phyloP scores from a whole-genome alignment of 1,140 invertebrate genomes.

The Euwallacea fornicatus region DNA sequence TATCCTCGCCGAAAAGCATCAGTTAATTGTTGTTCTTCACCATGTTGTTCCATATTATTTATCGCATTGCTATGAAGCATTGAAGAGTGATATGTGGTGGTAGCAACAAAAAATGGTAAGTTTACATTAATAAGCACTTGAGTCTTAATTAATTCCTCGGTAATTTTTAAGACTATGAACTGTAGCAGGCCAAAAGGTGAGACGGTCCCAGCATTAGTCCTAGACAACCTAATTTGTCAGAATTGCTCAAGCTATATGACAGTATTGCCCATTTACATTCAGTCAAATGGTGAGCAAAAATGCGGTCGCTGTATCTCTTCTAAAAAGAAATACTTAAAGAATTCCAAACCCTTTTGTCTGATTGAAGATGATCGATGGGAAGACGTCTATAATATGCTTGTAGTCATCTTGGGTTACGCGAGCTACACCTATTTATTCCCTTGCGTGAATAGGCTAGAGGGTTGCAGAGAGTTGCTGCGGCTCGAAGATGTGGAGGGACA shows the following conservation, averaged over 20 bases:
- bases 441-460: conserved; percentile 12
- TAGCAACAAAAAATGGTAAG: too few species aligned
- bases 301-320: neutral
- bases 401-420: neutral
- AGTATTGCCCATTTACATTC: conserved; percentile 7
- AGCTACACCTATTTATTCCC: neutral
- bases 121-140: too few species aligned
- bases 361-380: neutral
- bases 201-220: neutral
- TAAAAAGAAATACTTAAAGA: neutral
- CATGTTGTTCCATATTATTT: too few species aligned
- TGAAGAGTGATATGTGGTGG: too few species aligned
- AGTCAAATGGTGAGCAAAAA: conserved; percentile 2
- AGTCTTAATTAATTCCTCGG: too few species aligned
- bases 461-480: conserved; percentile 2
- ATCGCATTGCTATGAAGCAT: too few species aligned
- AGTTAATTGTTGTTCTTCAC: too few species aligned
- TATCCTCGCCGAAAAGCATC: too few species aligned
- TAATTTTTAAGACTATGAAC: too few species aligned
- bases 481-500: conserved; percentile 3
- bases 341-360: neutral
- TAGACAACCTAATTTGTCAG: conserved; percentile 8
- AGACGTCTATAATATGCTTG: conserved; percentile 9
- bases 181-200: too few species aligned
- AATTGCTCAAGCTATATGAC: conserved; percentile 7